Evolutionary conservation across 2,797 vertebrate species (phyloP), one percentile per base, ranked within the genome.

Genomic region (Hippoglossus hippoglossus): DNA sequence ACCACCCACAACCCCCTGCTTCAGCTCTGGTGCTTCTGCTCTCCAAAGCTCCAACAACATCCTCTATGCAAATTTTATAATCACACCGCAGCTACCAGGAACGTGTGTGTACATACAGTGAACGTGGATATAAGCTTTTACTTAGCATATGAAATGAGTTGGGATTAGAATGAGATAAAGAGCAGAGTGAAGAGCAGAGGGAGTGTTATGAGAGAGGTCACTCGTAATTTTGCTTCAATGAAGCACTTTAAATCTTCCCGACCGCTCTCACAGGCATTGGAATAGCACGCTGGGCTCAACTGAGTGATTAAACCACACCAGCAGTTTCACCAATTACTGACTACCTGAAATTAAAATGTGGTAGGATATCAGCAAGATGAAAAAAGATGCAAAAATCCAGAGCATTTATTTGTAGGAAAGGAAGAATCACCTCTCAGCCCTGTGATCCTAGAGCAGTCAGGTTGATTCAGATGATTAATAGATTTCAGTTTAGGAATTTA

Each of bases 81-180:
- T 93, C 89, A 85, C 74, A 82, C 65, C 75, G 49, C 69, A 64
- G 89, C 79, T 76, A 82, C 62, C 81, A 88, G 75, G 86, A 72
- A 57, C 71, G 76, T 82, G 87, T 83, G 85, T 77, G 85, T 86
- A 63, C 16, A 82, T 90, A 75, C 80, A 78, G 85, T 87, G 85
- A 81, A 83, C 84, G 84, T 83, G 83, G 74, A 87, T 92, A 92
- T 93, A 93, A 91, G 91, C 89, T 90, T 91, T 90, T 91, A 92
- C 89, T 94, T 93, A 90, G 89, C 91, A 93, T 93, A 93, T 92
- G 79, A 94, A 94, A 93, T 91, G 89, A 93, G 89, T 81, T 79
- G 80, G 91, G 92, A 94, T 94, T 94, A 93, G 80, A 87, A 77
- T 44, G 81, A 90, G 88, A 92, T 91, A 87, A 89, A 91, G 89